phyloP scores from a whole-genome alignment of 2,797 vertebrate genomes.

The Ctenopoma kingsleyae region DNA sequence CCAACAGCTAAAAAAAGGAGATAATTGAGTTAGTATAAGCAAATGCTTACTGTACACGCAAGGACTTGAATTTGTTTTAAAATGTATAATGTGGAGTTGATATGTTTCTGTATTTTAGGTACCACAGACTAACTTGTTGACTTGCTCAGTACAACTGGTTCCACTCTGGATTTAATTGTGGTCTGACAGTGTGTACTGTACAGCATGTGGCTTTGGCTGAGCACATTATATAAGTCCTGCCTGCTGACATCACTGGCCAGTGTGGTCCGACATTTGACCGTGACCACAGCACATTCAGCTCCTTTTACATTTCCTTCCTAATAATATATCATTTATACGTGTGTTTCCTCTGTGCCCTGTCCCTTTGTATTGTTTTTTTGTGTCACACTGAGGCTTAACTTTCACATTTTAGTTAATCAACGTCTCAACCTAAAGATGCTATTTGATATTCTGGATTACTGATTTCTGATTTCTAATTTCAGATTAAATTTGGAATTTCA shows the following conservation, averaged over 20 bases:
- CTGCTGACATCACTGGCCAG: slow-evolving; percentile 49
- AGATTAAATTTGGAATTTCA: neutral
- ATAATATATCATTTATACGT: neutral
- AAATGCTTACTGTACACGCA: neutral
- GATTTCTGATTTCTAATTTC: too few species aligned
- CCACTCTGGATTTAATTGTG: slow-evolving; percentile 44
- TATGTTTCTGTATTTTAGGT: slow-evolving; percentile 1
- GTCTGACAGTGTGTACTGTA: slow-evolving; percentile 49
- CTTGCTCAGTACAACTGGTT: slow-evolving; percentile 23
- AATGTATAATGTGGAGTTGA: neutral
- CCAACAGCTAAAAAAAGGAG: too few species aligned
- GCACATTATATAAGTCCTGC: slow-evolving; percentile 38
- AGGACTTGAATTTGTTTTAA: neutral
- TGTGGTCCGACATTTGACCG: slow-evolving; percentile 31
- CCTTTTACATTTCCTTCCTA: slow-evolving; percentile 5
- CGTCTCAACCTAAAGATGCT: neutral
- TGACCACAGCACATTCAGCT: slow-evolving; percentile 41
- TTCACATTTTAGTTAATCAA: neutral
- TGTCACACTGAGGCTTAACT: neutral
- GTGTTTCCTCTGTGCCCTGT: neutral
- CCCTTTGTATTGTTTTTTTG: neutral
- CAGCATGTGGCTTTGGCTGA: slow-evolving; percentile 29
- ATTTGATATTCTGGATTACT: neutral
- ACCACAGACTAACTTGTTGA: slow-evolving; percentile 38
- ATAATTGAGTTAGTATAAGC: neutral